Percentiles rank a stretch among this genome's conserved stretches.
phyloP scores from a whole-genome alignment of 2,113 vertebrate species.

The Chaetura pelagica region DNA sequence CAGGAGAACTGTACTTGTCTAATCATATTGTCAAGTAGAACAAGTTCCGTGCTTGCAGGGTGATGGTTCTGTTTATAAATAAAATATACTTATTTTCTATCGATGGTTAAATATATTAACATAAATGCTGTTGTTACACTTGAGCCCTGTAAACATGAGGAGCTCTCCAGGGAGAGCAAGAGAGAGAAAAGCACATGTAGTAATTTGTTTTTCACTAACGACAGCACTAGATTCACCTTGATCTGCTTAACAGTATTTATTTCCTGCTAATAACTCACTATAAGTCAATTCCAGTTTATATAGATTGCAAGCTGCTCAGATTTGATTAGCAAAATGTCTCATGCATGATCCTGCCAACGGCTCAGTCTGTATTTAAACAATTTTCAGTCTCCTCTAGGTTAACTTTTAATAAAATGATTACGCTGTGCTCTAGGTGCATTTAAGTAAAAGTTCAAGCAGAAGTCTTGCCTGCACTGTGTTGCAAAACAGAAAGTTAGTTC shows the following conservation, averaged over 20 bases:
- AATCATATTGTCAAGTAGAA: not conserved
- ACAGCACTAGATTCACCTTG: not conserved
- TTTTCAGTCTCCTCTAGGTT: not conserved
- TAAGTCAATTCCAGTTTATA: not conserved
- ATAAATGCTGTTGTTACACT: not conserved
- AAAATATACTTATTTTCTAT: not conserved
- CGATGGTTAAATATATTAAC: not conserved
- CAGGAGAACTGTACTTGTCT: not conserved
- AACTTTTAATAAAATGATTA: not conserved
- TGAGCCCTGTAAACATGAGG: not conserved
- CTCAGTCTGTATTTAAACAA: not conserved
- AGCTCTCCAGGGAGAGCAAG: not conserved
- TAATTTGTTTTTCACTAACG: not conserved
- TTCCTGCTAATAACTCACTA: constrained; percentile 9
- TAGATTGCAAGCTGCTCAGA: not conserved
- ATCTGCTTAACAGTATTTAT: not conserved
- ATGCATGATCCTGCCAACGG: not conserved
- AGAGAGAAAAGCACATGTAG: not conserved
- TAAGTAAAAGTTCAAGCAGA: not conserved
- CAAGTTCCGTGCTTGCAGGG: not conserved
- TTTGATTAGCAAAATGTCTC: not conserved
- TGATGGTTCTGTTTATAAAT: not conserved
- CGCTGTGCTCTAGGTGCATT: not conserved
- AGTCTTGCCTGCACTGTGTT: not conserved
- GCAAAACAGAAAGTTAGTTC: not conserved